Base-by-base conservation (phyloP, 2,888 invertebrate genomes). In the Leptinotarsa haldemani region DNA sequence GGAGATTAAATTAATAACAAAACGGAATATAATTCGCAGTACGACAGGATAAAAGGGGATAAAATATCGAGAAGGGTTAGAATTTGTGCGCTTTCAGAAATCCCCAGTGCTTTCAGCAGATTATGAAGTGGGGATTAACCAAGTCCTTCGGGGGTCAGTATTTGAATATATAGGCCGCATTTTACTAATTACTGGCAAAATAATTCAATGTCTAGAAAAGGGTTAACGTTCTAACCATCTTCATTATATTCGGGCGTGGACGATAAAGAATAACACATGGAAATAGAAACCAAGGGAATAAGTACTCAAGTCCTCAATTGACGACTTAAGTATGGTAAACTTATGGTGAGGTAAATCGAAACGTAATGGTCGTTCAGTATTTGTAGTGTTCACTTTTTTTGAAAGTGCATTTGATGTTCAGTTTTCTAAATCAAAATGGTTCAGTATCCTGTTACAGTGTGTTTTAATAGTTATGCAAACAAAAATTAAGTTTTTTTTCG, bases 41-140 rank as follows among this genome's bases (percentile, higher is more conserved):
- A 61, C 61, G 61, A 61, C 61, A 61, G 61, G 61, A 61, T 61
- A 61, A 61, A 61, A 40, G 61, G 61, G 61, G 61, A 61, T 61
- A 40, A 61, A 61, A 40, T 61, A 61, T 61, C 40, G 61, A 61
- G 61, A 61, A 72, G 71, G 76, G 73, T 71, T 71, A 69, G 71
- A 68, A 61, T 63, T 73, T 64, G 69, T 58, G 61, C 70, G 61
- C 70, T 68, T 73, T 73, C 73, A 69, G 73, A 72, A 70, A 66
- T 65, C 65, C 66, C 63, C 25, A 61, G 61, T 61, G 40, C 73
- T 73, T 69, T 70, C 70, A 70, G n/a, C 64, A 73, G 71, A 65
- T 73, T 69, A 71, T 75, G 70, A 75, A 75, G 75, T 73, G 61
- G 61, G 61, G 16, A 61, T 61, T 61, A 61, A 61, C 30, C n/a